Base-by-base conservation (phyloP, 2,888 invertebrate genomes). In the Leptura quadrifasciata region DNA sequence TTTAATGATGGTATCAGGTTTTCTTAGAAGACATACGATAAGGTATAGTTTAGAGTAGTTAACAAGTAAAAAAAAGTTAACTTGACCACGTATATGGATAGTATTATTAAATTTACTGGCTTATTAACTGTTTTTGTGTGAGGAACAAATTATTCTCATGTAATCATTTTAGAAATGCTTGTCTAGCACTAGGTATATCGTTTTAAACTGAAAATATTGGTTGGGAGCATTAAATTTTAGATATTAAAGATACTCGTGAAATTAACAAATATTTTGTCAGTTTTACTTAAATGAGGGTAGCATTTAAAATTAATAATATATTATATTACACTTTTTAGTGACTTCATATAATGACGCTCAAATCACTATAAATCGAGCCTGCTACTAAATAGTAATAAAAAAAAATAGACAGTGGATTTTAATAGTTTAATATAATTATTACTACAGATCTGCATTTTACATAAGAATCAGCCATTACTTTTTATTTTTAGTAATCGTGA, bases 21-120 rank as follows among this genome's bases (percentile, higher is more conserved):
- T 47, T 47, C n/a, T n/a, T n/a, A 47, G 47, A 47, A 47, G 47
- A 47, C n/a, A n/a, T n/a, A n/a, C n/a, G n/a, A 47, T 47, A 47
- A 6, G 17, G 47, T 47, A 47, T n/a, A 47, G 1, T n/a, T 39
- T n/a, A 15, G 15, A 47, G n/a, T n/a, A n/a, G 15, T 47, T 47
- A 47, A 47, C n/a, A 47, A 47, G 15, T 47, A 47, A 5, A 47
- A 12, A 47, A 47, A 47, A n/a, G 47, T 47, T 47, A 47, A n/a
- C 47, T 47, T 47, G 47, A n/a, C 12, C n/a, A 47, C n/a, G 47
- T 47, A 47, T 47, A 47, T 47, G 47, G n/a, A n/a, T 47, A 47
- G 47, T 57, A 18, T 57, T 64, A 64, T 64, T 64, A 64, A 64
- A 47, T 64, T 64, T 64, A 64, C 39, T 21, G 10, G 39, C 17